Evolutionary conservation across 2,797 vertebrate species (phyloP).

Genomic region (Crocidura indochinensis): DNA sequence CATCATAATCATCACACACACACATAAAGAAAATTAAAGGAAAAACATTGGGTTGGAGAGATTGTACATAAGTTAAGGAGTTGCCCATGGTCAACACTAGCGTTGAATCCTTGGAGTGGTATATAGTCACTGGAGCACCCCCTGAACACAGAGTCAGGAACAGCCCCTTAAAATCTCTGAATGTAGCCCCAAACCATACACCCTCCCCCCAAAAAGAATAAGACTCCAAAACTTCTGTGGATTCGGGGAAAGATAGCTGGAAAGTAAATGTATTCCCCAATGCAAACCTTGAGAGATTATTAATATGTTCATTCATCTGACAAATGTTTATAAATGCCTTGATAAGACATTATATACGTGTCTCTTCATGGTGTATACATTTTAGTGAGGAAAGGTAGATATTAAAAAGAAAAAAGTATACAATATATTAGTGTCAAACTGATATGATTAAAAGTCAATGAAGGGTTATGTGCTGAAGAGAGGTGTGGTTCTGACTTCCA

Average conservation of each 20-base stretch:
- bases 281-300: neutral
- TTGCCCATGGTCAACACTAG: too few species aligned
- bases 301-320: neutral
- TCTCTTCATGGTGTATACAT: neutral
- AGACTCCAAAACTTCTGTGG: neutral
- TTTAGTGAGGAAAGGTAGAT: neutral
- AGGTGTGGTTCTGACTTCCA: constrained; percentile 12
- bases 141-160: too few species aligned
- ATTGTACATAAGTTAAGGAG: too few species aligned
- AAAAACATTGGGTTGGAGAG: too few species aligned
- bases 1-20: too few species aligned
- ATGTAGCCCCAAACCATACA: too few species aligned
- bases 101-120: too few species aligned
- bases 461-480: too few species aligned
- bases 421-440: neutral
- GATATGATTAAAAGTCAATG: neutral
- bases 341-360: neutral
- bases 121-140: too few species aligned
- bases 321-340: neutral
- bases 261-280: neutral
- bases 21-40: too few species aligned
- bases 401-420: constrained; percentile 2
- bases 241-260: neutral
- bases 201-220: too few species aligned
- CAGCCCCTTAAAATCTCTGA: too few species aligned